phyloP scores from a whole-genome alignment of 2,888 invertebrate species.

The Ariolimax columbianus region DNA sequence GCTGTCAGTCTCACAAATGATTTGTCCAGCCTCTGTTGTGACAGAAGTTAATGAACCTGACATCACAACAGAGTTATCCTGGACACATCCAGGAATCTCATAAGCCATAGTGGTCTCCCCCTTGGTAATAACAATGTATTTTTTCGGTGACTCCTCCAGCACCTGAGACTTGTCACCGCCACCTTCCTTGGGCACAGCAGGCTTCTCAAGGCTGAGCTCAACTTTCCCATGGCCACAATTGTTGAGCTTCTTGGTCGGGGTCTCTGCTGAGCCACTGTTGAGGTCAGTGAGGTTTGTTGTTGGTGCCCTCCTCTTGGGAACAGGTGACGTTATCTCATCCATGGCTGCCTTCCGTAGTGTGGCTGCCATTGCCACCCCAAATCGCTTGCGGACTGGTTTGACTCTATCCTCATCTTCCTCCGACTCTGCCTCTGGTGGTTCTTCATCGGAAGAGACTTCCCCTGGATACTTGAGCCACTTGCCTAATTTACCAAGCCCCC shows the following conservation, averaged over 20 bases:
- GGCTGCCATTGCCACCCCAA: constrained; percentile 51
- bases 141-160: constrained; percentile 44
- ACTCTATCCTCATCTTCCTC: constrained; percentile 22
- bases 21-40: background rate
- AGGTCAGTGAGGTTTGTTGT: constrained; percentile 3
- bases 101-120: constrained; percentile 34
- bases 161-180: constrained; percentile 1
- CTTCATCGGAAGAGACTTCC: constrained; percentile 46
- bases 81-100: constrained; percentile 29
- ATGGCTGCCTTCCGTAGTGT: constrained; percentile 48
- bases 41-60: background rate
- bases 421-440: background rate
- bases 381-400: constrained; percentile 34
- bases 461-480: constrained; percentile 53
- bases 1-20: background rate
- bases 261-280: background rate
- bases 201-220: constrained; percentile 22
- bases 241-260: background rate
- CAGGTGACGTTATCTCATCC: constrained; percentile 51
- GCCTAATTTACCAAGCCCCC: constrained; percentile 43
- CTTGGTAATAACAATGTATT: constrained; percentile 49
- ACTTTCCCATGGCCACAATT: background rate
- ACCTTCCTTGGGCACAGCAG: constrained; percentile 4
- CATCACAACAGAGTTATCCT: background rate
- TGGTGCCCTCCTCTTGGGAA: constrained; percentile 15